phyloP scores from a whole-genome alignment of 2,797 vertebrate genomes.

The Lates japonicus region DNA sequence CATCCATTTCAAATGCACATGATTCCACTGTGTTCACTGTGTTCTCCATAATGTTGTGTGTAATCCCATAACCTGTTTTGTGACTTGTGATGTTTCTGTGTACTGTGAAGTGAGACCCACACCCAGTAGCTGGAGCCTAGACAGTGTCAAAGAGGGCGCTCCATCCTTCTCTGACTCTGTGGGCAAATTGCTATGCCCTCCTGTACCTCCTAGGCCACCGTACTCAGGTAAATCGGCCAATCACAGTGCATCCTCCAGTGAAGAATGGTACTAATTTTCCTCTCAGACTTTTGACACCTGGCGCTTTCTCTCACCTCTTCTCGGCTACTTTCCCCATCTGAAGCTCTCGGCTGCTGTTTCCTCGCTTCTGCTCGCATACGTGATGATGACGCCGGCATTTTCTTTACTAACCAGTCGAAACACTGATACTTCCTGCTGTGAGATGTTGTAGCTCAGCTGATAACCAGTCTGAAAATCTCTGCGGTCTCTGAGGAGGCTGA shows the following conservation, averaged over 20 bases:
- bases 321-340: constrained; percentile 16
- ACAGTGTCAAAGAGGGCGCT: constrained; percentile 93
- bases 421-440: constrained; percentile 8
- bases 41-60: constrained; percentile 45
- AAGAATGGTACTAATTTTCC: constrained; percentile 73
- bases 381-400: not conserved
- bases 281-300: constrained; percentile 69
- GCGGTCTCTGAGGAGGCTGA: constrained; percentile 28
- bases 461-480: constrained; percentile 24
- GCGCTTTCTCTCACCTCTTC: constrained; percentile 26
- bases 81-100: constrained; percentile 74
- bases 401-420: constrained; percentile 35
- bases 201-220: constrained; percentile 95
- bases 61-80: constrained; percentile 41
- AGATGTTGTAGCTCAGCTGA: constrained; percentile 8
- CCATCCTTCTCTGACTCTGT: constrained; percentile 89
- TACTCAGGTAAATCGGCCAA: constrained; percentile 90
- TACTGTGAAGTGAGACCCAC: constrained; percentile 91
- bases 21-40: constrained; percentile 6
- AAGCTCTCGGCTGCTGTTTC: constrained; percentile 28
- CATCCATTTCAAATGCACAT: constrained; percentile 22
- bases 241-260: constrained; percentile 11
- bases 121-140: constrained; percentile 98
- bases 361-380: constrained; percentile 40
- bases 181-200: constrained; percentile 92